phyloP scores from a whole-genome alignment of 2,888 invertebrate genomes.

The Lithodes maja region DNA sequence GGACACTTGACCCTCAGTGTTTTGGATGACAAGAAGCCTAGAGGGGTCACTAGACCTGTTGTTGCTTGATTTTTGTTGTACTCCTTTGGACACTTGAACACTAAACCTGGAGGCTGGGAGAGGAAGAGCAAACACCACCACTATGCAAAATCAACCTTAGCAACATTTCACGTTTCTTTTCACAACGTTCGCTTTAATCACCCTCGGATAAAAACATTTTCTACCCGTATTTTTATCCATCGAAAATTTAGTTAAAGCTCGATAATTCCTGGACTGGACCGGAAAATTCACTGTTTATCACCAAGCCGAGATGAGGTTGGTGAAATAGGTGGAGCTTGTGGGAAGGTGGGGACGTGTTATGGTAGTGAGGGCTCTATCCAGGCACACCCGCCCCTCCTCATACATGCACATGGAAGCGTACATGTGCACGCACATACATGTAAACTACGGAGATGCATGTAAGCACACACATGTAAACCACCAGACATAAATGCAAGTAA shows the following conservation, averaged over 20 bases:
- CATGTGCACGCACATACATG: no score
- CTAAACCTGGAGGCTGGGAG: background rate
- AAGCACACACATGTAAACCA: no score
- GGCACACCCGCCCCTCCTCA: no score
- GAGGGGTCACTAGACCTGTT: no score
- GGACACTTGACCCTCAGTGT: no score
- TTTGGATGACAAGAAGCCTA: no score
- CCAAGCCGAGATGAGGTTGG: background rate
- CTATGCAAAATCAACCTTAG: background rate
- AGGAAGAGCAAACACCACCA: background rate
- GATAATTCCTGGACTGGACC: background rate
- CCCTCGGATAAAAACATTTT: background rate
- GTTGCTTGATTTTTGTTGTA: no score
- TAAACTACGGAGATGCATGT: no score
- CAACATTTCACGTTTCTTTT: no score
- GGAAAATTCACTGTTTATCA: background rate
- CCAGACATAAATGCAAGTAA: no score
- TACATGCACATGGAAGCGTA: no score
- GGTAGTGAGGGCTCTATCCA: background rate
- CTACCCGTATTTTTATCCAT: background rate
- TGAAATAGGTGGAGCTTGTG: background rate
- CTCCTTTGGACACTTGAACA: no score
- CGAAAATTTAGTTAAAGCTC: background rate
- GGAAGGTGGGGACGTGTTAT: background rate
- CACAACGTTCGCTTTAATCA: background rate